These are phyloP conservation scores for Oscheius onirici DNA, from an alignment of 2,888 invertebrate species.

Conservation along the genomic window DNA sequence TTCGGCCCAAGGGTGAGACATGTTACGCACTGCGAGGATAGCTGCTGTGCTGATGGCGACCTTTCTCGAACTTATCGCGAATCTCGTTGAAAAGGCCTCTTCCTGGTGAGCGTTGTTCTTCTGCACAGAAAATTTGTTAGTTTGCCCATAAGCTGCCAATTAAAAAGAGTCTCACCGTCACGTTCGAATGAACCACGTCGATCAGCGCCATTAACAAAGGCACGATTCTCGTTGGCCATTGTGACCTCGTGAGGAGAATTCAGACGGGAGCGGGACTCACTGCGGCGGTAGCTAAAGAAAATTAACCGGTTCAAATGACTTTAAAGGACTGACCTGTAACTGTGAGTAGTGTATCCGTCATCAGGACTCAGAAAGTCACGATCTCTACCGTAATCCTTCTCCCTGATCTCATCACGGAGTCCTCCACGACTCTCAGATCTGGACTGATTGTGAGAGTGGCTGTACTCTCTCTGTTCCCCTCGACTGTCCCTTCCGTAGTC, in stretches of 20 bases:
- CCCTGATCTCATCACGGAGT: neutral
- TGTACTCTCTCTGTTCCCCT: neutral
- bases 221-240: conserved; percentile 45
- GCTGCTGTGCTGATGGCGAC: conserved; percentile 34
- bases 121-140: conserved; percentile 33
- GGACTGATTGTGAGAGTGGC: neutral
- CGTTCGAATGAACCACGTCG: conserved; percentile 36
- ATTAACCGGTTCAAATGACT: neutral
- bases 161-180: conserved; percentile 26
- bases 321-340: conserved; percentile 39
- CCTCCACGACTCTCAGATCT: conserved; percentile 19
- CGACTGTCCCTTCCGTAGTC: conserved; percentile 19
- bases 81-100: conserved; percentile 53
- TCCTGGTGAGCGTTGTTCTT: conserved; percentile 55
- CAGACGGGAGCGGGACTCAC: conserved; percentile 51
- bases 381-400: conserved; percentile 14
- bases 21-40: conserved; percentile 30
- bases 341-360: conserved; percentile 51
- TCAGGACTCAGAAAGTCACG: conserved; percentile 39
- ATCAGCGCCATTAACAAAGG: conserved; percentile 35
- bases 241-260: conserved; percentile 52
- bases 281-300: conserved; percentile 50
- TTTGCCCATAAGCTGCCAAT: conserved; percentile 38
- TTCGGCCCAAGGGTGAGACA: neutral
- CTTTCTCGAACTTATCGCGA: conserved; percentile 60